Conservation (phyloP, 2,113 vertebrate species). For the Thamnaconus septentrionalis region DNA sequence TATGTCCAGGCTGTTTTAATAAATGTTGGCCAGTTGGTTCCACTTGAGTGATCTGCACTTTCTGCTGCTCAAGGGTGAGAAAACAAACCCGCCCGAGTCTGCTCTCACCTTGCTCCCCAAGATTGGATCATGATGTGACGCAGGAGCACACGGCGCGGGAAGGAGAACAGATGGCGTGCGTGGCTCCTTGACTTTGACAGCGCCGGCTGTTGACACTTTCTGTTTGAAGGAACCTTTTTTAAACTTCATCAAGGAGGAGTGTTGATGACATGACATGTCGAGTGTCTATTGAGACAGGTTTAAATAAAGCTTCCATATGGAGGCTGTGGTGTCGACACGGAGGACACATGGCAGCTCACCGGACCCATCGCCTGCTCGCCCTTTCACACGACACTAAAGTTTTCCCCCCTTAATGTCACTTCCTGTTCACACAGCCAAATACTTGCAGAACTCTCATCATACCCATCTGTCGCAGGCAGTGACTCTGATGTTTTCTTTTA, state of each 20-base stretch:
- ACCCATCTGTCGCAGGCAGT: too few species aligned
- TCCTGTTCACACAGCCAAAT: too few species aligned
- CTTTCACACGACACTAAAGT: too few species aligned
- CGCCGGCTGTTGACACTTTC: constrained; percentile 29
- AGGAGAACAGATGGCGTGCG: constrained; percentile 40
- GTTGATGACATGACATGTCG: constrained; percentile 42
- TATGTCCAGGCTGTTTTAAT: too few species aligned
- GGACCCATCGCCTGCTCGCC: too few species aligned
- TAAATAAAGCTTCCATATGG: constrained; percentile 50
- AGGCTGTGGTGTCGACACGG: constrained; percentile 47
- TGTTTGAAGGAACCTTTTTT: not conserved
- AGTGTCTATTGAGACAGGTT: constrained; percentile 23
- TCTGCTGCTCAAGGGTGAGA: constrained; percentile 16
- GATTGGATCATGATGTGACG: constrained; percentile 30
- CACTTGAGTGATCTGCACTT: not conserved
- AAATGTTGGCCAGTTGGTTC: too few species aligned
- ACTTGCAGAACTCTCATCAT: too few species aligned
- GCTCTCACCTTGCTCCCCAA: not conserved
- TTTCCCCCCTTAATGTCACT: too few species aligned
- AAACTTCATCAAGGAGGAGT: constrained; percentile 19
- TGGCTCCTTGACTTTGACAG: constrained; percentile 18
- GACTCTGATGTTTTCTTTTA: too few species aligned
- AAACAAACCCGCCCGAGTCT: constrained; percentile 22
- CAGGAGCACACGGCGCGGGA: constrained; percentile 3
- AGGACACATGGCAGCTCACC: constrained; percentile 38